Percentiles rank a stretch among this genome's conserved stretches.
Conservation (phyloP, 2,888 invertebrate species). For the Chrysotoxum bicinctum region DNA sequence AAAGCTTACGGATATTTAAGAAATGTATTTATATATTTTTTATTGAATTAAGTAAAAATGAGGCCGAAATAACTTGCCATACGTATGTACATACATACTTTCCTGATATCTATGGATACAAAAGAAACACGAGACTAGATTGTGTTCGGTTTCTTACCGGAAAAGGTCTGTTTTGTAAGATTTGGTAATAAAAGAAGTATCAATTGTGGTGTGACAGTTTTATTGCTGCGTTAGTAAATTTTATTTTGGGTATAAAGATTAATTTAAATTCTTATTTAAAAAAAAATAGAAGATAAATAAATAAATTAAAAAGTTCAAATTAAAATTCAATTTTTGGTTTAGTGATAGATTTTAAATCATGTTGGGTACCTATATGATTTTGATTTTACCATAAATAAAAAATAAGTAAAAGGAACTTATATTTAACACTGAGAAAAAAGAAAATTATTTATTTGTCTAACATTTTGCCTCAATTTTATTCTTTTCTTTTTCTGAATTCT, state of each 20-base stretch:
- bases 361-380: neutral
- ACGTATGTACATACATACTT: neutral
- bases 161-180: neutral
- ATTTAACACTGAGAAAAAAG: neutral
- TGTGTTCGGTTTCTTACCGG: too few species aligned
- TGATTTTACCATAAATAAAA: neutral
- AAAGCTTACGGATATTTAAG: slow-evolving; percentile 44
- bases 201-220: neutral
- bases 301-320: slow-evolving; percentile 27
- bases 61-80: neutral
- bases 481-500: too few species aligned
- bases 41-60: neutral
- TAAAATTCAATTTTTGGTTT: neutral
- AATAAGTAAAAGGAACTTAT: neutral
- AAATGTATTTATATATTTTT: neutral
- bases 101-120: too few species aligned
- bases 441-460: neutral
- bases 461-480: neutral
- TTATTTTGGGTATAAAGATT: slow-evolving; percentile 47
- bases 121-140: too few species aligned
- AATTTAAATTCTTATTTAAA: slow-evolving; percentile 22
- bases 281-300: slow-evolving; percentile 20
- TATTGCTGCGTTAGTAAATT: slow-evolving; percentile 35
- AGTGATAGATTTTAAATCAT: neutral
- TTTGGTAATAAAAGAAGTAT: neutral